Evolutionary conservation across 2,797 vertebrate genomes (phyloP), one percentile per base, ranked within the genome.

Genomic region (Phrynocephalus guinanensis): DNA sequence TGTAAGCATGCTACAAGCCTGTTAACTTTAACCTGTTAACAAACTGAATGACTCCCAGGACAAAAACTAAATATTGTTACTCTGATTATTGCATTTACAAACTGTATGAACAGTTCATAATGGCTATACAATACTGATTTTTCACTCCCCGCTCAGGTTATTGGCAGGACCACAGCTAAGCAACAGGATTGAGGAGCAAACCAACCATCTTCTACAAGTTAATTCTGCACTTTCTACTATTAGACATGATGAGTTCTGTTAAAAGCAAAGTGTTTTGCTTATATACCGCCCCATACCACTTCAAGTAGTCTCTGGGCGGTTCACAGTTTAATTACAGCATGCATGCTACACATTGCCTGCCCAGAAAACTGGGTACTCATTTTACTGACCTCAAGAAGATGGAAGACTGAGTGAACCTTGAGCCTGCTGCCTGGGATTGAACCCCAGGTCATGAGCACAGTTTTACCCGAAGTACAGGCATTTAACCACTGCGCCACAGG

Each of bases 161-260:
- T 92, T 1, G 3, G 88, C 91, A 93, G 87, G 88, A 87, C 81
- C 88, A 87, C 89, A 90, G 89, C 87, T 82, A 89, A 95, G 92
- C 71, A 92, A 87, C 88, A 92, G 70, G 56, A 85, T 56, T 86
- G 10, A 66, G 80, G 87, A 66, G 63, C 73, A 94, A 93, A 92
- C 93, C 94, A 93, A 92, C 93, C 91, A 91, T 92, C 94, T 84
- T 73, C 70, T 94, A 68, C 79, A 94, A 91, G 91, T 94, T 95
- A 92, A 91, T 89, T 89, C 87, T 92, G 86, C 1, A 91, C 93
- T 95, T 94, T 87, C 93, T 91, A 66, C 87, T 87, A 84, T 94
- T 91, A 87, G 90, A 91, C 84, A 89, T 91, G 84, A 89, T 91
- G 83, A 90, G 86, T 90, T 93, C 83, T 84, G 82, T 90, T 92